Evolutionary conservation across 2,888 invertebrate species (phyloP), one percentile per base, ranked within the genome.

Genomic region (Nemurella pictetii): DNA sequence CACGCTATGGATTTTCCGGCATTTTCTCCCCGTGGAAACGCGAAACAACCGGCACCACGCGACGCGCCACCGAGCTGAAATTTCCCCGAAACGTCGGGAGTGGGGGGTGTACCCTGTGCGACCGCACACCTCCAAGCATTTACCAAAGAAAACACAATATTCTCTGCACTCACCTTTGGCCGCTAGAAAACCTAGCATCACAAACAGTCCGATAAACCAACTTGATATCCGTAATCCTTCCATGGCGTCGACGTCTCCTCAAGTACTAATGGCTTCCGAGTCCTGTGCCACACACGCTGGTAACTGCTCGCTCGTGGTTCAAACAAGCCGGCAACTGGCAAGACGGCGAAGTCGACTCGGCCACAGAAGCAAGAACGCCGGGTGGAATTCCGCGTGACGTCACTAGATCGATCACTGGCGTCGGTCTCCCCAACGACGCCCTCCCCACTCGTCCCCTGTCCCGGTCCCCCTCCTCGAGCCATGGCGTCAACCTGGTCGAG

Each of bases 121-220:
- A n/a, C n/a, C n/a, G n/a, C n/a, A n/a, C n/a, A n/a, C n/a, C n/a
- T 4, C 35, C 35, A 35, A 35, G n/a, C 35, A 35, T 35, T 35
- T 12, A 7, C 12, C 35, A 35, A 35, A 35, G 4, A 35, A 35
- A 35, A 7, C 4, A 35, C 35, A 35, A n/a, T n/a, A n/a, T n/a
- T n/a, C n/a, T n/a, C 7, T 28, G 26, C 29, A 83, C 85, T 83
- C 77, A 86, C 85, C 85, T 72, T 82, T 86, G 20, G 84, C 36
- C 9, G 85, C 80, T 30, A 86, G 84, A 75, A 86, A 86, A 25
- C 84, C 85, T 74, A 86, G 75, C 27, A 86, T 30, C 72, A 86
- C 74, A 32, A 85, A 73, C 36, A 84, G 55, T 29, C 83, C 84
- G 32, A 84, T 83, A 3, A 72, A 32, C 7, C 84, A n/a, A 75